phyloP scores from a whole-genome alignment of 2,888 invertebrate species.

The Diplazon laetatorius region DNA sequence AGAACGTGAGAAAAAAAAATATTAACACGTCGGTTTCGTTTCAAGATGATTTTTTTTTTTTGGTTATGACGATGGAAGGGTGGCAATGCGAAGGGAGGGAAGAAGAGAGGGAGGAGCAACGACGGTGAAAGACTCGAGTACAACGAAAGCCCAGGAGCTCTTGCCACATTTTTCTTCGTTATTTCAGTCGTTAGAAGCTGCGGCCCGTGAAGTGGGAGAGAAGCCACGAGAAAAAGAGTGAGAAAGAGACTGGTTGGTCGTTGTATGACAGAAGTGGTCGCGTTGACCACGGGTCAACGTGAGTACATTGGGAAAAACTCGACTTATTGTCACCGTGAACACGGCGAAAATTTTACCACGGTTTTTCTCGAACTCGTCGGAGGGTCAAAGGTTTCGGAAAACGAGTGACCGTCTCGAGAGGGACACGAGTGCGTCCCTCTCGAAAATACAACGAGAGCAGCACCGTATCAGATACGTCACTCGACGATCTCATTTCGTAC shows the following conservation, averaged over 20 bases:
- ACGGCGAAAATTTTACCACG: conserved; percentile 37
- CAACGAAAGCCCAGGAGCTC: neutral
- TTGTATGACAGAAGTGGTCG: conserved; percentile 12
- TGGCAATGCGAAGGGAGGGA: too few relatives aligned
- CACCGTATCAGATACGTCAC: conserved; percentile 55
- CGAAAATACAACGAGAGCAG: conserved; percentile 49
- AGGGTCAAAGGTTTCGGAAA: conserved; percentile 59
- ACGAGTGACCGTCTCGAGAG: conserved; percentile 62
- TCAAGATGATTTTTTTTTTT: conserved; percentile 37
- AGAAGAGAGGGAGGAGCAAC: neutral
- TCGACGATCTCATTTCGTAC: conserved; percentile 2
- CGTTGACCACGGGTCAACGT: conserved; percentile 49
- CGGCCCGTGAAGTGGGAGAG: conserved; percentile 43
- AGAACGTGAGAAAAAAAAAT: conserved; percentile 1
- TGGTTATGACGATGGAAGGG: conserved; percentile 27
- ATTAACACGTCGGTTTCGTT: conserved; percentile 34
- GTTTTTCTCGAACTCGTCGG: conserved; percentile 9
- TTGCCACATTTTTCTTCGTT: conserved; percentile 52
- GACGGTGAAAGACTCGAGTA: neutral
- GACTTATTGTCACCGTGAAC: conserved; percentile 57
- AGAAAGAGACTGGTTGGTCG: conserved; percentile 53
- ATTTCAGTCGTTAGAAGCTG: conserved; percentile 49
- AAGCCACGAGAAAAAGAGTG: conserved; percentile 42
- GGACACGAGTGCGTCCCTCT: conserved; percentile 49
- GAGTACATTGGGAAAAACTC: conserved; percentile 60